These are phyloP conservation scores for Amniataba percoides DNA, from an alignment of 2,797 vertebrate species.

Conservation along the genomic window DNA sequence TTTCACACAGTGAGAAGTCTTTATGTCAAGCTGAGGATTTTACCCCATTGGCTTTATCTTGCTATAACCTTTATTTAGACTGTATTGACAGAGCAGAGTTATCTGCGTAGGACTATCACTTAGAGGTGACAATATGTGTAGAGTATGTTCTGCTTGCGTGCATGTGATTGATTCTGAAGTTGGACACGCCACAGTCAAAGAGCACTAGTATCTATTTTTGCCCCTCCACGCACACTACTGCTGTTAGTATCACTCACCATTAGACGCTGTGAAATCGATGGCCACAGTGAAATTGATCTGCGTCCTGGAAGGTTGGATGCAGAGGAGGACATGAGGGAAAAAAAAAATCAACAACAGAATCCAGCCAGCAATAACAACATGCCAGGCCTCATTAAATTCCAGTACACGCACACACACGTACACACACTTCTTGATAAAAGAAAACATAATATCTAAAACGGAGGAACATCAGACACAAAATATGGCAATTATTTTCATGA, in stretches of 20 bases:
- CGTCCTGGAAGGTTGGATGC: conserved; percentile 83
- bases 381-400: conserved; percentile 46
- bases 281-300: conserved; percentile 99
- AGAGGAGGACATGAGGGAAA: conserved; percentile 45
- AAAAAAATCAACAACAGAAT: conserved; percentile 51
- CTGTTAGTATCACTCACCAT: conserved; percentile 88
- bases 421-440: not conserved
- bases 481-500: not conserved
- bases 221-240: conserved; percentile 7
- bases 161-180: conserved; percentile 56
- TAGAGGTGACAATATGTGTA: conserved; percentile 28
- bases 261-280: conserved; percentile 98
- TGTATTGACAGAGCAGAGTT: conserved; percentile 14
- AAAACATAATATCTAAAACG: not conserved
- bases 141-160: conserved; percentile 16
- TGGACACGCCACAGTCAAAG: conserved; percentile 54
- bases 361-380: conserved; percentile 37
- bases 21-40: conserved; percentile 4
- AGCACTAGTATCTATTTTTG: conserved; percentile 50
- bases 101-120: conserved; percentile 17
- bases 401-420: not conserved
- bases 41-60: conserved; percentile 10
- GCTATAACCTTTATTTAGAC: conserved; percentile 7
- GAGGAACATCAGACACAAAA: not conserved
- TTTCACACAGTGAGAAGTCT: conserved; percentile 25